Evolutionary conservation across 2,888 invertebrate species (phyloP), one percentile per base, ranked within the genome.

Genomic region (Poecilus cupreus): DNA sequence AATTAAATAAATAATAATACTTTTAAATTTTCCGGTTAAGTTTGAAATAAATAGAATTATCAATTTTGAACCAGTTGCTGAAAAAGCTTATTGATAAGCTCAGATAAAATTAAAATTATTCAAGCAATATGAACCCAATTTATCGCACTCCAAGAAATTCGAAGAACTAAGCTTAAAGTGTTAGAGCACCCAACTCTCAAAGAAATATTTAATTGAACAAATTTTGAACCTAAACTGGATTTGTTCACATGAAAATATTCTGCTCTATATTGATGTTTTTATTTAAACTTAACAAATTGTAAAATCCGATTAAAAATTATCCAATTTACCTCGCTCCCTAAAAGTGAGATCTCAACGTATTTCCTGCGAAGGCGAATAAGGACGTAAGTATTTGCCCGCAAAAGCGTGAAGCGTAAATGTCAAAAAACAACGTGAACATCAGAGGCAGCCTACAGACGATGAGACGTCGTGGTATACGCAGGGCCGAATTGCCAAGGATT

Each of bases 361-460:
- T 60, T 60, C n/a, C 60, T 10, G 26, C n/a, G n/a, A 22, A 11
- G 13, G 60, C 5, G n/a, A 60, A 60, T 60, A 22, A 60, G 22
- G 22, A 24, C 11, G 26, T 26, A 24, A 26, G 60, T 26, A 60
- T 60, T 60, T 60, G 60, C 13, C 26, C 60, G 26, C 26, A 13
- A 26, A 13, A 60, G 60, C 60, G 60, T 60, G 26, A 60, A 60
- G 60, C 13, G 60, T 24, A 60, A 60, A 60, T 60, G 60, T 60
- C 13, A 26, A 60, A 60, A 60, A 60, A 26, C 60, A 60, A 26
- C 60, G 60, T n/a, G 8, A 60, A 60, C 60, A 60, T 60, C 60
- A 54, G 11, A 26, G n/a, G n/a, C 60, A 60, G 60, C 26, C 26
- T n/a, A 60, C 60, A 10, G 60, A 60, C 60, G 60, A 4, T 32